Conservation (phyloP, 2,113 vertebrate genomes). For the Haplotaxodon microlepis region DNA sequence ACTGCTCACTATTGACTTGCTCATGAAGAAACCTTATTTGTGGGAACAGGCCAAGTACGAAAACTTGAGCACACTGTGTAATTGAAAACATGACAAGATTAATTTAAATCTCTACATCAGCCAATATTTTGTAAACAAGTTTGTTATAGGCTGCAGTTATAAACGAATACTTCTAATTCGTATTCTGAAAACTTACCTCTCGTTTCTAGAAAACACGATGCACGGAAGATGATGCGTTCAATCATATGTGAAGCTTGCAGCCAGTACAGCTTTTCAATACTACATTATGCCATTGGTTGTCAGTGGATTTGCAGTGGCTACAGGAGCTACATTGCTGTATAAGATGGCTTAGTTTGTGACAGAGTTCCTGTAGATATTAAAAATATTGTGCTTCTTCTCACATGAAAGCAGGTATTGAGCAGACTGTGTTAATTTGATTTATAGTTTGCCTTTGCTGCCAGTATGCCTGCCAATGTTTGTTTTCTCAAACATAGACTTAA, state of each 20-base stretch:
- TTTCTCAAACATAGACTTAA: not conserved
- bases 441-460: not conserved
- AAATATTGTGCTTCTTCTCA: not conserved
- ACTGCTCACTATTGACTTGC: slow-evolving; percentile 31
- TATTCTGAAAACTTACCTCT: not conserved
- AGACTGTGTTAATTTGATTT: not conserved
- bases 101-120: slow-evolving; percentile 30
- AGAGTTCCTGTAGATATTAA: not conserved
- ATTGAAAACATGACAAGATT: slow-evolving; percentile 49
- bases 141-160: not conserved
- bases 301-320: not conserved
- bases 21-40: slow-evolving; percentile 53
- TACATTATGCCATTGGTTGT: not conserved
- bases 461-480: not conserved
- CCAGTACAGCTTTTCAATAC: not conserved
- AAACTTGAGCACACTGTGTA: slow-evolving; percentile 27
- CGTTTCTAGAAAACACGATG: not conserved
- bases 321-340: not conserved
- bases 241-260: not conserved
- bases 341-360: not conserved
- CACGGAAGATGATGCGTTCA: not conserved
- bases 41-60: slow-evolving; percentile 18
- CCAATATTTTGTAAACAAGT: slow-evolving; percentile 38
- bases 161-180: not conserved
- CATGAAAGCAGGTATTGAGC: not conserved